Conservation (phyloP, 2,113 vertebrate genomes). For the Saguinus midas region DNA sequence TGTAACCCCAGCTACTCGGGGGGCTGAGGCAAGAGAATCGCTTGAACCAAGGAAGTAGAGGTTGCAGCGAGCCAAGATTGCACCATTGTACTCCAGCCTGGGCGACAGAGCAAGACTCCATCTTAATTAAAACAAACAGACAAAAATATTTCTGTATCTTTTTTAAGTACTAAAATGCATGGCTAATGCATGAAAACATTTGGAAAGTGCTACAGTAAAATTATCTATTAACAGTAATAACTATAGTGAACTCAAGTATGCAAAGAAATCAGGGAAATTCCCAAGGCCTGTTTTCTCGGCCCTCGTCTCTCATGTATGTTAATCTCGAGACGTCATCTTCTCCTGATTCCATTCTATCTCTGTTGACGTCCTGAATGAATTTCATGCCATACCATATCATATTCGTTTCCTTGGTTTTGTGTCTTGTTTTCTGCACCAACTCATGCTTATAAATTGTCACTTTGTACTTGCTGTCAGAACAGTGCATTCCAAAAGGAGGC, state of each 20-base stretch:
- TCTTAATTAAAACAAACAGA: background rate
- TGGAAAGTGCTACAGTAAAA: background rate
- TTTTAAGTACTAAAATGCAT: background rate
- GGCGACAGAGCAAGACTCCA: background rate
- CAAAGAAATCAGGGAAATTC: background rate
- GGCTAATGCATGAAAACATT: background rate
- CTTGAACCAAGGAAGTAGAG: no score
- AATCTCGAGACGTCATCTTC: background rate
- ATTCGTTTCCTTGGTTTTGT: constrained; percentile 46
- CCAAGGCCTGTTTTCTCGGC: background rate
- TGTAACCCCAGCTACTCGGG: no score
- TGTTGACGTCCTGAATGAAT: background rate
- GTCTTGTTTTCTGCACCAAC: constrained; percentile 58
- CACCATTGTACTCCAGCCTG: no score
- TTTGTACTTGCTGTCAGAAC: constrained; percentile 44
- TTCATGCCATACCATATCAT: background rate
- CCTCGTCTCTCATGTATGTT: background rate
- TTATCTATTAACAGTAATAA: background rate
- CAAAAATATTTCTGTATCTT: background rate
- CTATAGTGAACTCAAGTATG: background rate
- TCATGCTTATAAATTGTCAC: constrained; percentile 59
- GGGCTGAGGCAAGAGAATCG: no score
- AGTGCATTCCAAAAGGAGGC: constrained; percentile 53
- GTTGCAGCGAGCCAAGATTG: no score
- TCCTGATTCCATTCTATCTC: background rate